Evolutionary conservation across 2,797 vertebrate genomes (phyloP), one percentile per base, ranked within the genome.

Genomic region (Semotilus atromaculatus): DNA sequence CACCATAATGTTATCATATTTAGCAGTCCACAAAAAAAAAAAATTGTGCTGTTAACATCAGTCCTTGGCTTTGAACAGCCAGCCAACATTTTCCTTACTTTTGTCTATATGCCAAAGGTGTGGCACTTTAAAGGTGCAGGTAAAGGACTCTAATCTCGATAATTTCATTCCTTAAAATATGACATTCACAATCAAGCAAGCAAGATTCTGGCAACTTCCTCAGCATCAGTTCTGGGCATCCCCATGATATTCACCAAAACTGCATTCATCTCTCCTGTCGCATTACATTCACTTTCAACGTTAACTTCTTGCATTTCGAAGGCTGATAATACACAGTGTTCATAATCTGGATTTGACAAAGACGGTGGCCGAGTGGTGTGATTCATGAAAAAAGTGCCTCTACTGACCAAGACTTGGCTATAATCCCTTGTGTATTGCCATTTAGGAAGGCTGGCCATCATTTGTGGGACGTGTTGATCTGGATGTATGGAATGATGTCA

Each of bases 11-110:
- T 93, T 91, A 92, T 89, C 93, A 90, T 93, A 93, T 91, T 91
- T 91, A 88, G 88, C 88, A 92, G 93, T 94, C 92, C 93, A 92
- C 88, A 91, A 94, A 94, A 91, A 92, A 94, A 91, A 92, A 94
- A 94, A 93, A 94, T 95, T 94, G 95, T 95, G 95, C 94, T 93
- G 91, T 94, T 92, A 92, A 92, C 91, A 92, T 93, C 92, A 93
- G 94, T 95, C 93, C 91, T 91, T 93, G 94, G 93, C 94, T 93
- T 93, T 94, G 93, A 93, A 93, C 93, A 93, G 94, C 82, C 86
- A 94, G 94, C 92, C 92, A 87, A 93, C 88, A 74, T 91, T 91
- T 93, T 76, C 23, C 16, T 68, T 71, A 77, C 85, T 88, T 84
- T 86, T 85, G 68, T 86, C 86, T 87, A 83, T 88, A 86, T 89